A percentile compares a stretch with the other conserved stretches of the same genome.
Evolutionary conservation across 2,797 vertebrate genomes (phyloP).

Genomic region (Dallia pectoralis): DNA sequence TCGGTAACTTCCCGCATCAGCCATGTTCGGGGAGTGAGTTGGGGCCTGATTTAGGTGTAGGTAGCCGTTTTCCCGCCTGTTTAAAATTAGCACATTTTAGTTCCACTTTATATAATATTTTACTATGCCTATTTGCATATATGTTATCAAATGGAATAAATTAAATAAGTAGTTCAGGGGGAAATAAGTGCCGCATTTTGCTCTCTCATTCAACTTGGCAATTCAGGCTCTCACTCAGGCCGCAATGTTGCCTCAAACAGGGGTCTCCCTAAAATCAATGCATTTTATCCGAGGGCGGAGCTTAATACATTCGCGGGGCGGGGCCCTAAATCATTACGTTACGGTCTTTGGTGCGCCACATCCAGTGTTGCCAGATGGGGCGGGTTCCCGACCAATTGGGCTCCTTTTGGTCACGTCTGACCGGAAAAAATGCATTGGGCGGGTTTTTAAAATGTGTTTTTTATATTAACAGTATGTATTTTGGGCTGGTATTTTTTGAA

Average conservation of each 20-base stretch:
- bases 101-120: neutral
- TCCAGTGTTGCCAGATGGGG: too few relatives aligned
- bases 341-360: too few relatives aligned
- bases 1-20: slow-evolving; percentile 63
- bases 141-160: neutral
- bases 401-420: too few relatives aligned
- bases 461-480: too few relatives aligned
- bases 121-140: neutral
- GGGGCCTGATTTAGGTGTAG: slow-evolving; percentile 58
- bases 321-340: too few relatives aligned
- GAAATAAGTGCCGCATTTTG: neutral
- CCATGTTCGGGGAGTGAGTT: slow-evolving; percentile 61
- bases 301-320: too few relatives aligned
- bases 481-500: too few relatives aligned
- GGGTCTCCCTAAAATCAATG: too few relatives aligned
- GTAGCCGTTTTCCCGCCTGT: slow-evolving; percentile 51
- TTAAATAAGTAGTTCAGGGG: neutral
- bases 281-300: too few relatives aligned
- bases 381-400: too few relatives aligned
- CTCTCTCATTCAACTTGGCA: neutral
- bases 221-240: neutral
- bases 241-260: neutral
- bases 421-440: too few relatives aligned
- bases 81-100: slow-evolving; percentile 40
- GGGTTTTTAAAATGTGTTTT: too few relatives aligned